Evolutionary conservation across 2,888 invertebrate genomes (phyloP), one percentile per base, ranked within the genome.

Genomic region (Hypomecis atomaria): DNA sequence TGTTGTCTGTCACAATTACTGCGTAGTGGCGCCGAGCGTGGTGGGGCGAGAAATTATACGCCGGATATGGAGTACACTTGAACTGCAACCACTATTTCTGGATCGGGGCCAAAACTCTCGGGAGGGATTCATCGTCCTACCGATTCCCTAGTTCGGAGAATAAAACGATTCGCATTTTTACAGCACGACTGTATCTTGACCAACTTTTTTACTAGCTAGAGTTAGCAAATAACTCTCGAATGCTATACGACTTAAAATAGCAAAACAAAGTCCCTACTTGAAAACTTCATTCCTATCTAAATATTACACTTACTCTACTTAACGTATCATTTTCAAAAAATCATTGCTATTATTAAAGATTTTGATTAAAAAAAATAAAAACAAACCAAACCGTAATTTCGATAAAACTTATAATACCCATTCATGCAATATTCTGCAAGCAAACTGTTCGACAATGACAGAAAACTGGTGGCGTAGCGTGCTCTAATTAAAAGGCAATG

Each of bases 51-150:
- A 75, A 82, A 79, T 77, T 77, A 74, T 76, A 78, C 76, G 77
- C 82, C 82, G 84, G 86, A 88, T 84, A 83, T 77, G 78, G 79
- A 77, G 84, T 87, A 86, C 87, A 88, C 89, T 89, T 88, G 89
- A 89, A 88, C 87, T 83, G 76, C 77, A 84, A 82, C 75, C 82
- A 78, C 84, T 86, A 86, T 87, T 86, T 82, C 85, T 88, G 87
- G 88, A 88, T 78, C 79, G 80, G 74, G 84, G 86, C 89, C 88
- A 88, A 86, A 79, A 79, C 69, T 63, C 45, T 54, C 38, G 48
- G n/a, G 33, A 33, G 5, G 8, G 13, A 58, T 42, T 53, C 53
- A 63, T 47, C 44, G 44, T 54, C 53, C 52, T 48, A 53, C 73
- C 78, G 69, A 67, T 61, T 61, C 33, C 23, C 7, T 3, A 40